These are phyloP conservation scores for Nomada flava DNA, from an alignment of 2,888 invertebrate species.

Conservation along the genomic window DNA sequence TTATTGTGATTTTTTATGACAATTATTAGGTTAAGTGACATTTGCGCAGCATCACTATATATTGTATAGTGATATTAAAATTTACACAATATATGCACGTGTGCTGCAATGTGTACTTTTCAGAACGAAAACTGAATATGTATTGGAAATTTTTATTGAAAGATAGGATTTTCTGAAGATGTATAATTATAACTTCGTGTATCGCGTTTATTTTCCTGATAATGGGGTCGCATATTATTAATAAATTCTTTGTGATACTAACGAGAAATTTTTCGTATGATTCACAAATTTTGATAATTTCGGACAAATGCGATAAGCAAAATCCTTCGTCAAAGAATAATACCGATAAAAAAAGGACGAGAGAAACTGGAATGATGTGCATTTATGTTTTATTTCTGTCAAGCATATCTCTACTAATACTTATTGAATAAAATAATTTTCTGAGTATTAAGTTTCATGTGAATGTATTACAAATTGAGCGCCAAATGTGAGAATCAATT, in stretches of 20 bases:
- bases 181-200: background rate
- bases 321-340: background rate
- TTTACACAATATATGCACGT: background rate
- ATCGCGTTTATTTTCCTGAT: background rate
- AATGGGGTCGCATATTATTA: background rate
- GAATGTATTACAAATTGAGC: too few species aligned
- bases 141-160: background rate
- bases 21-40: conserved; percentile 10
- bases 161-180: background rate
- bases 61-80: background rate
- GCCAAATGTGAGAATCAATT: too few species aligned
- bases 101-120: background rate
- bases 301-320: background rate
- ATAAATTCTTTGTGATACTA: background rate
- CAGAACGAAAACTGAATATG: too few species aligned
- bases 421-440: too few species aligned
- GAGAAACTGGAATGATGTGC: too few species aligned
- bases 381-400: too few species aligned
- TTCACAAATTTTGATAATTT: background rate
- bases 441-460: too few species aligned
- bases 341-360: background rate
- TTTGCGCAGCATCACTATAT: background rate
- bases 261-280: background rate
- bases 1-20: background rate
- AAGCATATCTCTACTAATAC: too few species aligned